Conservation (phyloP, 2,888 invertebrate genomes). For the Cetonia aurata region DNA sequence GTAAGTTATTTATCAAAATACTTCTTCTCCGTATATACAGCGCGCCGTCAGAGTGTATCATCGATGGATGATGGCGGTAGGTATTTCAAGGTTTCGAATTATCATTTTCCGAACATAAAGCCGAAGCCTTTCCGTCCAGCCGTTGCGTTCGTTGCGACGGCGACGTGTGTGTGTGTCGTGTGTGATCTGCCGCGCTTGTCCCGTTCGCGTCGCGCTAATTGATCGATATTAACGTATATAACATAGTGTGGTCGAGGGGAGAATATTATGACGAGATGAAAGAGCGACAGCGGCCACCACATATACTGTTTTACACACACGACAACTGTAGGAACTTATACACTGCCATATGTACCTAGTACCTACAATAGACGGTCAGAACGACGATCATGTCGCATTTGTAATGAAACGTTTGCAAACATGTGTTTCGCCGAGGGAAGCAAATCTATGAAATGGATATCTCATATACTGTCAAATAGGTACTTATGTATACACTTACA, state of each 20-base stretch:
- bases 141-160: neutral
- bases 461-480: neutral
- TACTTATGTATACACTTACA: neutral
- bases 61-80: slow-evolving; percentile 36
- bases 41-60: neutral
- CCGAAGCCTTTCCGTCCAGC: slow-evolving; percentile 6
- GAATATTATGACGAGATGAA: slow-evolving; percentile 9
- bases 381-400: slow-evolving; percentile 6
- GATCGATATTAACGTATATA: slow-evolving; percentile 8
- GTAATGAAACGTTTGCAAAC: slow-evolving; percentile 16
- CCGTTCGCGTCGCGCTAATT: slow-evolving; percentile 23
- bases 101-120: slow-evolving; percentile 58
- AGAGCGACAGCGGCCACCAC: slow-evolving; percentile 1
- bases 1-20: slow-evolving; percentile 61
- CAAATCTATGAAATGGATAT: neutral
- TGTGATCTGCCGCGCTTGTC: neutral
- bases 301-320: neutral
- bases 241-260: neutral
- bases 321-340: neutral
- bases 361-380: neutral
- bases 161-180: neutral
- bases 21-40: slow-evolving; percentile 53
- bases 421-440: slow-evolving; percentile 27
- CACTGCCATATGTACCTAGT: too few relatives aligned
- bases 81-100: slow-evolving; percentile 60